Conservation (phyloP, 2,797 vertebrate genomes). For the Furcifer pardalis region DNA sequence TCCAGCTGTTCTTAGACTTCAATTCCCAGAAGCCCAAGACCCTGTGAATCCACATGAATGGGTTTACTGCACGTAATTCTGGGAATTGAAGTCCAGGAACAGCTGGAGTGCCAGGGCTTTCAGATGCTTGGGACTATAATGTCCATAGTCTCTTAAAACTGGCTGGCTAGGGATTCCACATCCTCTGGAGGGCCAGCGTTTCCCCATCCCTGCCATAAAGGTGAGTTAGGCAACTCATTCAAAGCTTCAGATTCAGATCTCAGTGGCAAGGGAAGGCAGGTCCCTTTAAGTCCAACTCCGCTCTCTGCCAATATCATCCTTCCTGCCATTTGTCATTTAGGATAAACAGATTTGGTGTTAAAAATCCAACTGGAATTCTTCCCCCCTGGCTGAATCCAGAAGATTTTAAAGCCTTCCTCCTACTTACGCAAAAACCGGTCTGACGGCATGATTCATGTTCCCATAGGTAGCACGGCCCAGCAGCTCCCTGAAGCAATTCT, state of each 20-base stretch:
- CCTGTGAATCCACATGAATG: too few relatives aligned
- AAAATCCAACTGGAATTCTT: too few relatives aligned
- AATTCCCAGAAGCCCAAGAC: too few relatives aligned
- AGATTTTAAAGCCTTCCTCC: not conserved
- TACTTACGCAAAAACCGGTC: constrained; percentile 94
- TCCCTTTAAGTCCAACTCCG: too few relatives aligned
- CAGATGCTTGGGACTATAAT: too few relatives aligned
- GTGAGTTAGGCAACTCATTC: not conserved
- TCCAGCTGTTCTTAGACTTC: too few relatives aligned
- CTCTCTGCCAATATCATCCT: not conserved
- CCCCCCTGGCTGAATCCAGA: not conserved
- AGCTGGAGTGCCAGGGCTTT: too few relatives aligned
- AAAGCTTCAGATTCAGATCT: not conserved
- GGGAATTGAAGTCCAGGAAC: too few relatives aligned
- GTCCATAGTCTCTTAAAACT: too few relatives aligned
- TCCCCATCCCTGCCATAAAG: not conserved
- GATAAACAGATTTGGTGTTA: not conserved
- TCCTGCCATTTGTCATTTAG: not conserved
- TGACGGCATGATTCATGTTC: constrained; percentile 96
- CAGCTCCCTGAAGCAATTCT: constrained; percentile 94
- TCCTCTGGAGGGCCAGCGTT: too few relatives aligned
- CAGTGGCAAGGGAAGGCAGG: not conserved
- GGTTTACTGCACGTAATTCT: too few relatives aligned
- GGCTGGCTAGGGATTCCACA: too few relatives aligned
- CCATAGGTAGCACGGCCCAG: constrained; percentile 93